A percentile compares a stretch with the other conserved stretches of the same genome.
Evolutionary conservation across 2,113 vertebrate species (phyloP).

Genomic region (Mus pahari): DNA sequence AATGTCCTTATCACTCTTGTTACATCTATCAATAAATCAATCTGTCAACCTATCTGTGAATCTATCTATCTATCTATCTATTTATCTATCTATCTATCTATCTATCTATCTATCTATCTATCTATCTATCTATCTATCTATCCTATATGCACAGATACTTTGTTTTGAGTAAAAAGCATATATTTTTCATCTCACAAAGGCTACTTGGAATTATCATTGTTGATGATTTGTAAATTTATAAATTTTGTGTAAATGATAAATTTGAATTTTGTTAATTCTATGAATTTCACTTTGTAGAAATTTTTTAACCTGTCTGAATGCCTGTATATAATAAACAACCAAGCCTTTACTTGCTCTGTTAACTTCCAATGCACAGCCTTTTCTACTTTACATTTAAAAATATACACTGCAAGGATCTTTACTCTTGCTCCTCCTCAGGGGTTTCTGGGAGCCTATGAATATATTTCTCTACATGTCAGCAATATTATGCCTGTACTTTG

Average conservation of each 20-base stretch:
- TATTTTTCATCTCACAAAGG: background rate
- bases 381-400: conserved; percentile 37
- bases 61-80: too few relatives aligned
- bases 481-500: background rate
- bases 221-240: background rate
- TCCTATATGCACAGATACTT: background rate
- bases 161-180: background rate
- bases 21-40: too few relatives aligned
- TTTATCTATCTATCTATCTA: background rate
- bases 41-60: too few relatives aligned
- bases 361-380: background rate
- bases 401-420: background rate
- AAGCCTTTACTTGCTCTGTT: background rate
- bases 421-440: background rate
- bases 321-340: background rate
- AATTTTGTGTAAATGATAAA: too few relatives aligned
- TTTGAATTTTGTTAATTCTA: background rate
- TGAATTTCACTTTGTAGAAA: conserved; percentile 30
- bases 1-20: background rate
- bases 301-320: background rate
- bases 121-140: background rate
- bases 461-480: background rate
- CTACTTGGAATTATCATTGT: background rate
- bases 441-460: background rate
- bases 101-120: too few relatives aligned